phyloP scores from a whole-genome alignment of 2,797 vertebrate genomes.

The Hypotaenidia philippensis region DNA sequence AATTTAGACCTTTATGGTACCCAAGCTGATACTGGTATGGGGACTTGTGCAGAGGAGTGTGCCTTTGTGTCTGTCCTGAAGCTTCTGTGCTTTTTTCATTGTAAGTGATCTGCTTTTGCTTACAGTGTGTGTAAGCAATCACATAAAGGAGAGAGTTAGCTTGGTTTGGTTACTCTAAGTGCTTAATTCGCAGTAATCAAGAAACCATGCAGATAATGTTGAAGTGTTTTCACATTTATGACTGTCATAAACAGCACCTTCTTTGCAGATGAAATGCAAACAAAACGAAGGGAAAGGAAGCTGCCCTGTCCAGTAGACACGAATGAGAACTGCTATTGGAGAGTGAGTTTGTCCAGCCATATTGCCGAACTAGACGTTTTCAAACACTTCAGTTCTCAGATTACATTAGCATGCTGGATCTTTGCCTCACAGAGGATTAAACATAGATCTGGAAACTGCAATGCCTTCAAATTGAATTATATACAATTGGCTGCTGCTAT shows the following conservation, averaged over 20 bases:
- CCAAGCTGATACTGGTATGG: neutral
- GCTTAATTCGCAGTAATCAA: neutral
- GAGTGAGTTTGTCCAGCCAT: neutral
- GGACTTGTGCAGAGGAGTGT: neutral
- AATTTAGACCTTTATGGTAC: neutral
- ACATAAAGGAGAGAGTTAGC: neutral
- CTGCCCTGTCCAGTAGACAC: neutral
- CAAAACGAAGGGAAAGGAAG: neutral
- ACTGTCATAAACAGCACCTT: neutral
- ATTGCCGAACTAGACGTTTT: neutral
- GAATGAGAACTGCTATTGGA: neutral
- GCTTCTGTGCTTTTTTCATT: neutral
- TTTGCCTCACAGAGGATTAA: slow-evolving; percentile 20
- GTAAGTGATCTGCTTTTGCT: neutral
- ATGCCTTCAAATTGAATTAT: neutral
- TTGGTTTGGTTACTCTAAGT: neutral
- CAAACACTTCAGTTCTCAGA: slow-evolving; percentile 35
- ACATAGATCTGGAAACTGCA: slow-evolving; percentile 26
- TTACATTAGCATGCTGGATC: slow-evolving; percentile 26
- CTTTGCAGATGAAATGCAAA: neutral
- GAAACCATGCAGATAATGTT: neutral
- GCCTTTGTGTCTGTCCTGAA: neutral
- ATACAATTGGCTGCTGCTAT: slow-evolving; percentile 3
- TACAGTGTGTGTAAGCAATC: neutral
- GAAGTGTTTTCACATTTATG: neutral